Base-by-base conservation (phyloP, 2,888 invertebrate genomes). In the Folsomia manolachei region DNA sequence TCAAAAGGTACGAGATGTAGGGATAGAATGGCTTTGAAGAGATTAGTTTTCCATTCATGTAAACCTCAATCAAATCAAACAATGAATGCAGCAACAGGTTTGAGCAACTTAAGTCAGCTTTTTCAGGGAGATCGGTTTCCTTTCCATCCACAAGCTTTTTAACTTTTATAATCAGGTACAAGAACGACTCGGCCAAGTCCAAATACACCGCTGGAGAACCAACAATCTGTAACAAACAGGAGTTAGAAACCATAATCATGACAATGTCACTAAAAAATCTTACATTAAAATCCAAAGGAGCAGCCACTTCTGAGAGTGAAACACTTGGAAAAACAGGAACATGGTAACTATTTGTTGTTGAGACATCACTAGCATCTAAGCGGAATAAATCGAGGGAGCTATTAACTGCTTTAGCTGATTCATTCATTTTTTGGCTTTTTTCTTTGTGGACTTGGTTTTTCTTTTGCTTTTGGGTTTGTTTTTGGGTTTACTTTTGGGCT, bases 241-340 rank as follows among this genome's bases (percentile, higher is more conserved):
- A n/a, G n/a, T n/a, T n/a, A n/a, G n/a, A n/a, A n/a, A n/a, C n/a
- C n/a, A n/a, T n/a, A n/a, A n/a, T n/a, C n/a, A n/a, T n/a, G n/a
- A n/a, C n/a, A n/a, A n/a, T n/a, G n/a, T n/a, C n/a, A n/a, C n/a
- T n/a, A n/a, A n/a, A n/a, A n/a, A n/a, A n/a, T n/a, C 39, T 39
- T 63, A 63, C 63, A 18, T 26, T 9, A 64, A 64, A 64, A 9
- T 64, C 64, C 4, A 64, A n/a, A 2, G 64, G 64, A 1, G 27
- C 64, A 19, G 26, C 27, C 1, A 27, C 1, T 27, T 64, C 64
- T n/a, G 14, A 2, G 14, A 27, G 1, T 1, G 9, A 7, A 18
- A 27, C 27, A 27, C 14, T 9, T 14, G 64, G 27, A n/a, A 26
- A 64, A n/a, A 64, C 27, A 14, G 64, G 64, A 2, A 64, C 27